A percentile compares a stretch with the other conserved stretches of the same genome.
Conservation (phyloP, 2,113 vertebrate genomes). For the Melierax canorus region DNA sequence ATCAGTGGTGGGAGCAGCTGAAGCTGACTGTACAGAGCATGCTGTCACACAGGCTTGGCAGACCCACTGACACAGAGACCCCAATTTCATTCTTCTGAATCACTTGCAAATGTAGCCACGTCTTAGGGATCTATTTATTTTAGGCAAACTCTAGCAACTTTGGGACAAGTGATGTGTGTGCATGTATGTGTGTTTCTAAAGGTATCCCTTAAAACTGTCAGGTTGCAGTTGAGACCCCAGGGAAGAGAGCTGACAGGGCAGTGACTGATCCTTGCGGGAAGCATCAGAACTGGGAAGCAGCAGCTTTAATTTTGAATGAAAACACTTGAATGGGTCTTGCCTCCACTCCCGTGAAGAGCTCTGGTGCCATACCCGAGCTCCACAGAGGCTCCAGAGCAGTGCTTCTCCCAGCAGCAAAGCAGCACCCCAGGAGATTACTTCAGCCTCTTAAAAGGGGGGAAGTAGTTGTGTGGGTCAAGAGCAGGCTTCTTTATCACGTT, state of each 20-base stretch:
- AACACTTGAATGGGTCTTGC: not conserved
- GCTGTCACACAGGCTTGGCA: not conserved
- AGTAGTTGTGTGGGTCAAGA: not conserved
- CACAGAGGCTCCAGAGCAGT: not conserved
- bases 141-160: not conserved
- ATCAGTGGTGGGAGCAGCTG: not conserved
- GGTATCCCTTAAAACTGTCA: not conserved
- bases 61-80: constrained; percentile 54
- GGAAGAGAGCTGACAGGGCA: not conserved
- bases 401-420: not conserved
- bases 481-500: not conserved
- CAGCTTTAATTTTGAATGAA: not conserved
- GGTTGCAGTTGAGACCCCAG: not conserved
- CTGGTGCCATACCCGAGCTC: not conserved
- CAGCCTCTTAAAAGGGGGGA: not conserved
- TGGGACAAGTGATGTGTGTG: not conserved
- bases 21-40: not conserved
- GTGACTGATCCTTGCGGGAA: not conserved
- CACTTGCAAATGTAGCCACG: not conserved
- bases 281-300: not conserved
- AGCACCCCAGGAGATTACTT: not conserved
- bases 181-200: not conserved
- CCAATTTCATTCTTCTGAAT: not conserved
- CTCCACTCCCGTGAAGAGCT: not conserved
- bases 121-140: not conserved